These are phyloP conservation scores for Ormia ochracea DNA, from an alignment of 2,888 invertebrate genomes.

Conservation along the genomic window DNA sequence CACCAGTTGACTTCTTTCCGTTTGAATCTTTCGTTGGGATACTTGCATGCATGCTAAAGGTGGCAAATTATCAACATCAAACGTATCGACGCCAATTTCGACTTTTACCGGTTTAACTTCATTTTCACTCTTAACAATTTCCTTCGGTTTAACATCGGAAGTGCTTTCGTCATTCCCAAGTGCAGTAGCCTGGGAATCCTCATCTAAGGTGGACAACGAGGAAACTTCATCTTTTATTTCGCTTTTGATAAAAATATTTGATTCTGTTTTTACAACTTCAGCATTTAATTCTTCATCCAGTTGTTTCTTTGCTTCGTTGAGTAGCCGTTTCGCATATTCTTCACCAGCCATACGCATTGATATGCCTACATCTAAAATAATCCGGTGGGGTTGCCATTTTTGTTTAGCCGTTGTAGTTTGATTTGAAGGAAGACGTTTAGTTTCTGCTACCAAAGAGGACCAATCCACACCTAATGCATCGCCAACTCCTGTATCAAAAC, in stretches of 20 bases:
- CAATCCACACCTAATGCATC: conserved; percentile 97
- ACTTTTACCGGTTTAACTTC: conserved; percentile 67
- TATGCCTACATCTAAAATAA: conserved; percentile 88
- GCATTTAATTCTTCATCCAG: conserved; percentile 67
- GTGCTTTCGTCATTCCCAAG: conserved; percentile 50
- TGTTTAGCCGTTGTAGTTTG: conserved; percentile 80
- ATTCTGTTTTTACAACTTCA: conserved; percentile 56
- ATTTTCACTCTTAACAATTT: conserved; percentile 65
- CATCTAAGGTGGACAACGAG: conserved; percentile 64
- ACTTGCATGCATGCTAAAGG: conserved; percentile 79
- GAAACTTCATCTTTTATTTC: conserved; percentile 63
- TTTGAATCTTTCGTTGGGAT: conserved; percentile 80
- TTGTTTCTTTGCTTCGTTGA: conserved; percentile 73
- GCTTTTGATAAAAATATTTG: conserved; percentile 61
- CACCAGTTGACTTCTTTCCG: conserved; percentile 81
- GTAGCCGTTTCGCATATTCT: conserved; percentile 78
- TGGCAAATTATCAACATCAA: conserved; percentile 75
- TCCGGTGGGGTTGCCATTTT: conserved; percentile 88
- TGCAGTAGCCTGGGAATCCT: conserved; percentile 45
- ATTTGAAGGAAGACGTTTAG: conserved; percentile 75
- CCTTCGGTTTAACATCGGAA: conserved; percentile 48
- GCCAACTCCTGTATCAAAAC: conserved; percentile 79
- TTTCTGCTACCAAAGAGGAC: conserved; percentile 91
- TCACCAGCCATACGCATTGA: conserved; percentile 87
- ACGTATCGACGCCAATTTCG: conserved; percentile 34